Conservation (phyloP, 2,888 invertebrate genomes). For the Encarsia formosa region DNA sequence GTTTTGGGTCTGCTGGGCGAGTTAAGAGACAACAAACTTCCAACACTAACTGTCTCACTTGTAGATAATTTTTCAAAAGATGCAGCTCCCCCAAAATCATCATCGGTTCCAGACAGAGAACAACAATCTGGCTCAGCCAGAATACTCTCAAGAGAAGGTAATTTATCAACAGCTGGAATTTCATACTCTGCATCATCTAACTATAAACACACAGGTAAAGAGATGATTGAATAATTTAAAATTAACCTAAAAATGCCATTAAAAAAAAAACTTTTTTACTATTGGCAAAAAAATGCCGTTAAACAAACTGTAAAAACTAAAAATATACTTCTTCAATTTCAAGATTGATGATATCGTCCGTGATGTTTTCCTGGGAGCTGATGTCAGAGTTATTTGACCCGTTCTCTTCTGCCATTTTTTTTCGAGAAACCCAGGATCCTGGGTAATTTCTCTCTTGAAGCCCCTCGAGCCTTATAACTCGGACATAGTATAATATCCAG, state of each 20-base stretch:
- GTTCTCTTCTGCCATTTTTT: conserved; percentile 48
- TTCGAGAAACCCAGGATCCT: neutral
- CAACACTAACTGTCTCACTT: conserved; percentile 55
- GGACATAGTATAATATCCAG: no score
- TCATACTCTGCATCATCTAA: conserved; percentile 78
- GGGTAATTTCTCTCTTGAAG: no score
- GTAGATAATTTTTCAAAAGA: conserved; percentile 46
- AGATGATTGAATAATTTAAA: neutral
- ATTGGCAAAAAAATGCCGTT: neutral
- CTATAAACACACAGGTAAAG: conserved; percentile 52
- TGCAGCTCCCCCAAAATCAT: conserved; percentile 45
- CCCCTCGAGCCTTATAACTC: no score
- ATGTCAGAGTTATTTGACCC: conserved; percentile 57
- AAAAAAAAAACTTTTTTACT: neutral
- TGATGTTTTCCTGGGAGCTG: conserved; percentile 66
- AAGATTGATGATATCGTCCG: conserved; percentile 57
- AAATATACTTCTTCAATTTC: conserved; percentile 65
- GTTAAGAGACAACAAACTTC: conserved; percentile 54
- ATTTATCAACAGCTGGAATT: conserved; percentile 69
- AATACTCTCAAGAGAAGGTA: conserved; percentile 78
- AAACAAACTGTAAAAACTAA: conserved; percentile 2
- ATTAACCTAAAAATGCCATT: no score
- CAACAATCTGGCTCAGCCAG: conserved; percentile 70
- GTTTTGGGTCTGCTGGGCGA: conserved; percentile 46
- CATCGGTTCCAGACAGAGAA: conserved; percentile 57